Base-by-base conservation (phyloP, 2,888 invertebrate genomes). In the Ormyrus rosae region DNA sequence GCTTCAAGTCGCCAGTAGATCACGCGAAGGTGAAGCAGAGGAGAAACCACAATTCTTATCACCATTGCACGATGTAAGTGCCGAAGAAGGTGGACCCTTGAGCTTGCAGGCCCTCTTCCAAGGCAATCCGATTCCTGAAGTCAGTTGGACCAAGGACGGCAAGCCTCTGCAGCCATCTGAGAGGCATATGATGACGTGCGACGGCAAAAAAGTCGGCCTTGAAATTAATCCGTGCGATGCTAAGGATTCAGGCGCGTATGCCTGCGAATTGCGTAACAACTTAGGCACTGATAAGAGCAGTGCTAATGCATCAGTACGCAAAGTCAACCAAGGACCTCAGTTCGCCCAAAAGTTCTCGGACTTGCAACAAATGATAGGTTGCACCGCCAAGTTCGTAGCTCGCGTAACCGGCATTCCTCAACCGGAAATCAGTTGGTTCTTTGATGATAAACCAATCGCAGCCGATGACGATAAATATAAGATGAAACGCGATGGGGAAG, bases 391-490 rank as follows among this genome's bases (percentile, higher is more conserved):
- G 87, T 96, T 97, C 91, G 93, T 95, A 0, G 96, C 96, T 0
- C 94, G 96, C 2, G 94, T 97, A 0, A 93, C 93, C 71, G 97
- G 97, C 8, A 93, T 96, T 5, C 97, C 97, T 0, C 92, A 93
- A 64, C 98, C 98, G 0, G 96, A 96, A 9, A 93, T 98, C 34
- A 92, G 93, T 0, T 99, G 98, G 98, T 96, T 94, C 91, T 96
- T 95, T 91, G 94, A 97, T 90, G 96, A 96, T 7, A 92, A 93
- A 78, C 94, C 94, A 0, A 93, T 98, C 19, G 87, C 91, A 64
- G 90, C 91, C 0, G 93, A 94, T 82, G 91, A 93, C 2, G 94
- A 94, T 71, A 97, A 96, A 89, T 96, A 95, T 89, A 93, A 93
- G 83, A 92, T 97, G 65, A 93, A 94, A 87, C 91, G 95, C 0